phyloP scores from a whole-genome alignment of 2,888 invertebrate genomes.

The Strigamia maritima region DNA sequence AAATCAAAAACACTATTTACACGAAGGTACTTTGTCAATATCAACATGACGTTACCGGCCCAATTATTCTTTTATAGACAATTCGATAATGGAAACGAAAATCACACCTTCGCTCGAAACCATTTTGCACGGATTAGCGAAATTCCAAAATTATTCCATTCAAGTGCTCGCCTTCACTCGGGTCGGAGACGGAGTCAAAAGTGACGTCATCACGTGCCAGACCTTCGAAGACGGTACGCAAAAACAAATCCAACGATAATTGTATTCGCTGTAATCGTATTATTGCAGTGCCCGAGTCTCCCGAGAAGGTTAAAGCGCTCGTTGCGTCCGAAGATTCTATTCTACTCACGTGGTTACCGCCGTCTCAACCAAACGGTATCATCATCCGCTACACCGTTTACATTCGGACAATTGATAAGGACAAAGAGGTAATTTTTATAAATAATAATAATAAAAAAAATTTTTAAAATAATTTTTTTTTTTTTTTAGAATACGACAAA shows the following conservation, averaged over 20 bases:
- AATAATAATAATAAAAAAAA: not conserved
- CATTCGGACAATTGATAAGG: slow-evolving; percentile 45
- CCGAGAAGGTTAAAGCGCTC: slow-evolving; percentile 52
- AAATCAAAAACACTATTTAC: too few relatives aligned
- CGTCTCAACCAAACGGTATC: slow-evolving; percentile 76
- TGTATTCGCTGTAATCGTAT: not conserved
- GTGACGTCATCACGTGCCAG: slow-evolving; percentile 49
- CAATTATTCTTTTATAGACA: slow-evolving; percentile 28
- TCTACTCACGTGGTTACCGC: slow-evolving; percentile 73
- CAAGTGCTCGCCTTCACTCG: slow-evolving; percentile 53
- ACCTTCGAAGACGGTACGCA: slow-evolving; percentile 51
- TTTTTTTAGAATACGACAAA: slow-evolving; percentile 24
- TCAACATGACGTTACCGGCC: too few relatives aligned
- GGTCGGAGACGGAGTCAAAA: slow-evolving; percentile 52
- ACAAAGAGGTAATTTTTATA: slow-evolving; percentile 39
- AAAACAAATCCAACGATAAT: not conserved
- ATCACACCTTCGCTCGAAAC: slow-evolving; percentile 39
- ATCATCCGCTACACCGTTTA: slow-evolving; percentile 79
- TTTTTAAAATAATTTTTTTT: not conserved
- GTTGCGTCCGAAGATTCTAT: slow-evolving; percentile 50
- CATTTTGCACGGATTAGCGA: slow-evolving; percentile 47
- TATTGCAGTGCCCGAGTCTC: slow-evolving; percentile 51
- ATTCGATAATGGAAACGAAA: slow-evolving; percentile 38
- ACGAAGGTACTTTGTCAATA: too few relatives aligned
- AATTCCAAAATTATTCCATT: slow-evolving; percentile 54